Evolutionary conservation across 1,140 invertebrate species (phyloP).

Genomic region (Lamellibrachia luymesi): DNA sequence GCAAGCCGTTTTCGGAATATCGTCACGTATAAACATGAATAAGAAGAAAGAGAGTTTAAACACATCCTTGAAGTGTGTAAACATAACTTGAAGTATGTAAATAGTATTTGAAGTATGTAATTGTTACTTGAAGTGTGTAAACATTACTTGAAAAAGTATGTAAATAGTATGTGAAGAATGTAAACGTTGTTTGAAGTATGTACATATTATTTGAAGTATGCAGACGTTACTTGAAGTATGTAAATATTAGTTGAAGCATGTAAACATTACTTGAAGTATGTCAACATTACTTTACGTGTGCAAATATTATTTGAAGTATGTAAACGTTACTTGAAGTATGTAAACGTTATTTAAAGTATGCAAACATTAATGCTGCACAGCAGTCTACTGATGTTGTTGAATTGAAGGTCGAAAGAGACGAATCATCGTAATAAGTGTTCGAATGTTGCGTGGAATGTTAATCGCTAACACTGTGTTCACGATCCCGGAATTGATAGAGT

Average conservation of each 20-base stretch:
- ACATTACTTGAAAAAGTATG: too few species aligned
- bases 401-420: not conserved
- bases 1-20: not conserved
- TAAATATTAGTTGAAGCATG: too few species aligned
- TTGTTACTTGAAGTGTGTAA: too few species aligned
- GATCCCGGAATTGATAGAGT: not conserved
- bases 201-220: too few species aligned
- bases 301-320: too few species aligned
- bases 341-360: not conserved
- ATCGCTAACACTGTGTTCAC: not conserved
- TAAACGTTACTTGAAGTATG: not conserved
- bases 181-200: too few species aligned
- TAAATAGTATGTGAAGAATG: too few species aligned
- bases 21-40: not conserved
- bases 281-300: too few species aligned
- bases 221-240: too few species aligned
- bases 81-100: not conserved
- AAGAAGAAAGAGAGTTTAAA: not conserved
- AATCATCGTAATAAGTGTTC: too few species aligned
- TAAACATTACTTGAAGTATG: too few species aligned
- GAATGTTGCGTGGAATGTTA: not conserved
- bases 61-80: not conserved
- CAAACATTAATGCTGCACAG: not conserved
- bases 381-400: not conserved
- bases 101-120: too few species aligned